These are phyloP conservation scores for Drosophila tropicalis DNA, from an alignment of 1,140 invertebrate species.

Conservation along the genomic window DNA sequence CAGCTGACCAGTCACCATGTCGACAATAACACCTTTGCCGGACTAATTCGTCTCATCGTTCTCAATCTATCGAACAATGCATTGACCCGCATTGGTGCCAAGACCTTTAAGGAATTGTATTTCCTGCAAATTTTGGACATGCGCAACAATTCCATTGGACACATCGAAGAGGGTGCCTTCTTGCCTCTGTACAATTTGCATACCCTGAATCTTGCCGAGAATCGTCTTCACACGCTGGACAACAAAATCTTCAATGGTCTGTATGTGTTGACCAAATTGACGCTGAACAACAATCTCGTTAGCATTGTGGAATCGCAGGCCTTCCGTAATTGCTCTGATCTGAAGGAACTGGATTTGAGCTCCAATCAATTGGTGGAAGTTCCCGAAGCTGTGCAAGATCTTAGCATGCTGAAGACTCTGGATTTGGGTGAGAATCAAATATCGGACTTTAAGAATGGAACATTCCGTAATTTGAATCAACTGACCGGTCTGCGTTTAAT, in stretches of 20 bases:
- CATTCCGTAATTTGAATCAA: conserved; percentile 89
- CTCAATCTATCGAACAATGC: conserved; percentile 89
- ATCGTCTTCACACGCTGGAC: conserved; percentile 89
- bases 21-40: conserved; percentile 88
- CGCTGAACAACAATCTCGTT: conserved; percentile 91
- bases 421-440: conserved; percentile 93
- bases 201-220: conserved; percentile 90
- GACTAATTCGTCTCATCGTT: conserved; percentile 88
- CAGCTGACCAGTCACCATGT: conserved; percentile 88
- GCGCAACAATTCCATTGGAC: conserved; percentile 90
- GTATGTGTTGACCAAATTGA: conserved; percentile 91
- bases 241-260: conserved; percentile 91
- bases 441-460: conserved; percentile 88
- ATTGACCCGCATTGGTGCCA: conserved; percentile 86
- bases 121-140: conserved; percentile 92
- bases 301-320: conserved; percentile 89
- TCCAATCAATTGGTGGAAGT: conserved; percentile 90
- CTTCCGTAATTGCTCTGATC: conserved; percentile 91
- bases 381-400: conserved; percentile 89
- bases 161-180: conserved; percentile 91
- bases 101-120: conserved; percentile 91
- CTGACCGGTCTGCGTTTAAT: conserved; percentile 91
- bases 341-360: conserved; percentile 92
- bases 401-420: conserved; percentile 90
- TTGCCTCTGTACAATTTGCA: conserved; percentile 92